Conservation (phyloP, 2,113 vertebrate genomes). For the Aptenodytes forsteri region DNA sequence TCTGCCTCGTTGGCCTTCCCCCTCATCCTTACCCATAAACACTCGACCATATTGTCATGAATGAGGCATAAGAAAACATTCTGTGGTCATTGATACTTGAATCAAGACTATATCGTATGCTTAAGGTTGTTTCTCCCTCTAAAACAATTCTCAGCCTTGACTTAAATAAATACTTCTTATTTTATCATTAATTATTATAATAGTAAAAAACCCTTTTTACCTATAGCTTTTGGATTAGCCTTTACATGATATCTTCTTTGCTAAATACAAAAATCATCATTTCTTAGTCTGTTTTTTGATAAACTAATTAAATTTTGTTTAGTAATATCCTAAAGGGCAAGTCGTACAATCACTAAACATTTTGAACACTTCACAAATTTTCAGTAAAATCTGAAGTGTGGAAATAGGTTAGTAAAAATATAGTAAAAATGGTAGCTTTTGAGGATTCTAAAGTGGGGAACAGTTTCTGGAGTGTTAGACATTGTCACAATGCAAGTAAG, state of each 20-base stretch:
- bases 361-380: neutral
- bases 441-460: neutral
- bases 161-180: neutral
- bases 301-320: neutral
- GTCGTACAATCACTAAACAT: neutral
- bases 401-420: neutral
- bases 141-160: neutral
- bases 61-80: neutral
- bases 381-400: neutral
- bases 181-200: neutral
- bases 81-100: neutral
- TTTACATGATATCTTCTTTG: neutral
- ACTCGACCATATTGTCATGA: too few relatives aligned
- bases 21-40: too few relatives aligned
- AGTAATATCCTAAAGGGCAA: neutral
- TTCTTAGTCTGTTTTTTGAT: neutral
- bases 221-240: neutral
- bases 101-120: neutral
- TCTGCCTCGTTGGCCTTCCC: too few relatives aligned
- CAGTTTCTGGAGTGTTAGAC: neutral
- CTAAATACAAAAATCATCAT: neutral
- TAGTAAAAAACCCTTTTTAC: neutral
- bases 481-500: neutral
- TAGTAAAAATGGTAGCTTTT: neutral
- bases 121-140: neutral